These are phyloP conservation scores for Nixonia krombeini DNA, from an alignment of 1,140 invertebrate genomes.

Conservation along the genomic window DNA sequence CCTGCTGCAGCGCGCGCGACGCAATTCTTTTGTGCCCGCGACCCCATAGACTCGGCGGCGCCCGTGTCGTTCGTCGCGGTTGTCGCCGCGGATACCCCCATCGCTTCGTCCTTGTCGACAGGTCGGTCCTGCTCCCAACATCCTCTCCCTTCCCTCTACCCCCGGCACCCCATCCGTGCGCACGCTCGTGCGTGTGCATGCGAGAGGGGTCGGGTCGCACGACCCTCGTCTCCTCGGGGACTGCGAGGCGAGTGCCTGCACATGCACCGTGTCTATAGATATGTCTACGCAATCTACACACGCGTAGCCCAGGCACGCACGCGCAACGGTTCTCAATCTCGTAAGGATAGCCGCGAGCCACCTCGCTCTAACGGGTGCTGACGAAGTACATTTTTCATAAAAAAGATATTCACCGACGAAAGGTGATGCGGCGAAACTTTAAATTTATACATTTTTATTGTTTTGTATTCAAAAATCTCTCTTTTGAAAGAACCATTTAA, in stretches of 20 bases:
- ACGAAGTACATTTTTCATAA: too few species aligned
- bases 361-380: too few species aligned
- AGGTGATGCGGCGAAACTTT: too few species aligned
- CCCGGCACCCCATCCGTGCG: slow-evolving; percentile 23
- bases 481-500: too few species aligned
- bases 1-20: slow-evolving; percentile 33
- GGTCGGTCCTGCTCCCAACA: too few species aligned
- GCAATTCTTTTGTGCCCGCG: slow-evolving; percentile 49
- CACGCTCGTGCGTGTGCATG: slow-evolving; percentile 40
- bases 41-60: slow-evolving; percentile 49
- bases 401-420: too few species aligned
- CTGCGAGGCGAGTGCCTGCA: slow-evolving; percentile 57
- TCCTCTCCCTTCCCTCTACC: slow-evolving; percentile 30
- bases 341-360: too few species aligned
- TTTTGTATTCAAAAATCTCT: too few species aligned
- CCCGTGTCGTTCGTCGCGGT: slow-evolving; percentile 34
- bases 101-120: slow-evolving; percentile 16
- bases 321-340: slow-evolving; percentile 53
- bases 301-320: slow-evolving; percentile 31
- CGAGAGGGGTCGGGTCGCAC: slow-evolving; percentile 56
- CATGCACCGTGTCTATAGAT: slow-evolving; percentile 42
- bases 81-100: slow-evolving; percentile 1
- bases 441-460: too few species aligned
- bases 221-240: slow-evolving; percentile 56
- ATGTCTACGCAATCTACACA: slow-evolving; percentile 3